These are phyloP conservation scores for Xenopus borealis DNA, from an alignment of 2,113 vertebrate species.

Conservation along the genomic window DNA sequence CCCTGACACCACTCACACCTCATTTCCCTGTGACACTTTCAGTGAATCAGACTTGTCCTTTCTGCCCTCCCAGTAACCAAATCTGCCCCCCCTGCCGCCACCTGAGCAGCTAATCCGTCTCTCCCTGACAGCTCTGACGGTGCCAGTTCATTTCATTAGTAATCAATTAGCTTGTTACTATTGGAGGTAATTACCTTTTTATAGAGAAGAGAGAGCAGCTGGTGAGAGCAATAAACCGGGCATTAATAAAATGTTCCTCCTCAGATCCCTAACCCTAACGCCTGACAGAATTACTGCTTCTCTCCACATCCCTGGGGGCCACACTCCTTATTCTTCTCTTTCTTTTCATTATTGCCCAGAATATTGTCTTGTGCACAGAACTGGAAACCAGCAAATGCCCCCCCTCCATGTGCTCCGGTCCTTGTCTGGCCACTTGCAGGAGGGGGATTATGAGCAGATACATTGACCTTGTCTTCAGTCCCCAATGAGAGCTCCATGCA, in stretches of 20 bases:
- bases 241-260: slow-evolving; percentile 73
- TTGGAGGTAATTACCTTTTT: slow-evolving; percentile 99
- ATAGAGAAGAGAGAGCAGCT: slow-evolving; percentile 95
- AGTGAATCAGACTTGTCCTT: slow-evolving; percentile 82
- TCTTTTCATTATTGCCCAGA: slow-evolving; percentile 68
- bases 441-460: background rate
- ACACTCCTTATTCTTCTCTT: slow-evolving; percentile 22
- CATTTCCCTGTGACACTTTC: slow-evolving; percentile 83
- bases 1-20: slow-evolving; percentile 72
- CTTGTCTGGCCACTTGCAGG: background rate
- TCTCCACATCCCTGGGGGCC: slow-evolving; percentile 59
- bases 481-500: background rate
- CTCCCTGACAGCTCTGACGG: slow-evolving; percentile 84
- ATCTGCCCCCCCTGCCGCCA: slow-evolving; percentile 69
- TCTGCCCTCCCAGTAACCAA: slow-evolving; percentile 74
- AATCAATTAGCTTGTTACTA: slow-evolving; percentile 99
- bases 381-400: slow-evolving; percentile 55
- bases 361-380: background rate
- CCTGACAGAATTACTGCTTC: slow-evolving; percentile 74
- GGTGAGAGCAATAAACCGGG: slow-evolving; percentile 86
- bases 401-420: background rate
- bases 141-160: slow-evolving; percentile 99
- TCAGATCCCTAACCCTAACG: slow-evolving; percentile 62
- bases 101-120: slow-evolving; percentile 88
- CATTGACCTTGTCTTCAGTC: background rate